Evolutionary conservation across 1,140 invertebrate genomes (phyloP).

Genomic region (Zaprionus tsacasi): DNA sequence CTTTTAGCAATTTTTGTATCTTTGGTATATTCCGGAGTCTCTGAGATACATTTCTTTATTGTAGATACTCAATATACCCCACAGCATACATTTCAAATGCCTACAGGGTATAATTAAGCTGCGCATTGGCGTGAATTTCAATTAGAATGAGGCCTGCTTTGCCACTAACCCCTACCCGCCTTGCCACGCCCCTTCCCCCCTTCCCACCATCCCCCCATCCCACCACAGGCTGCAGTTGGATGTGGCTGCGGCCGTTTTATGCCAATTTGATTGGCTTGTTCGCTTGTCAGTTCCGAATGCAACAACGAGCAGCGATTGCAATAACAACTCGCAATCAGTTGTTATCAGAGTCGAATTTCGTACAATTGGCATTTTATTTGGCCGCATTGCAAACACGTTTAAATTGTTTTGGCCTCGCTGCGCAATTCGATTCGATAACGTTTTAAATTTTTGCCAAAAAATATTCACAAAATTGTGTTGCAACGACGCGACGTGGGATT

Average conservation of each 20-base stretch:
- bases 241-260: slow-evolving; percentile 55
- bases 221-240: slow-evolving; percentile 12
- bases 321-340: slow-evolving; percentile 26
- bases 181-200: slow-evolving; percentile 4
- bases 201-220: not conserved
- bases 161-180: not conserved
- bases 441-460: slow-evolving; percentile 32
- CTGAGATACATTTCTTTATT: too few relatives aligned
- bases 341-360: slow-evolving; percentile 25
- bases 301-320: not conserved
- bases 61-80: not conserved
- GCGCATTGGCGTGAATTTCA: slow-evolving; percentile 68
- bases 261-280: slow-evolving; percentile 77
- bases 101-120: slow-evolving; percentile 38
- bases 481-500: not conserved
- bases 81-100: not conserved
- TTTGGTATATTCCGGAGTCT: too few relatives aligned
- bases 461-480: slow-evolving; percentile 1
- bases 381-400: slow-evolving; percentile 22
- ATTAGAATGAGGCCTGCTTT: slow-evolving; percentile 49
- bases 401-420: slow-evolving; percentile 40
- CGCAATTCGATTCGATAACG: slow-evolving; percentile 31
- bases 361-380: slow-evolving; percentile 53
- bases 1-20: too few relatives aligned
- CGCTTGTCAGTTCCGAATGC: slow-evolving; percentile 22